A percentile compares a stretch with the other conserved stretches of the same genome.
These are phyloP conservation scores for Asbolus verrucosus DNA, from an alignment of 1,140 invertebrate species.

Conservation along the genomic window DNA sequence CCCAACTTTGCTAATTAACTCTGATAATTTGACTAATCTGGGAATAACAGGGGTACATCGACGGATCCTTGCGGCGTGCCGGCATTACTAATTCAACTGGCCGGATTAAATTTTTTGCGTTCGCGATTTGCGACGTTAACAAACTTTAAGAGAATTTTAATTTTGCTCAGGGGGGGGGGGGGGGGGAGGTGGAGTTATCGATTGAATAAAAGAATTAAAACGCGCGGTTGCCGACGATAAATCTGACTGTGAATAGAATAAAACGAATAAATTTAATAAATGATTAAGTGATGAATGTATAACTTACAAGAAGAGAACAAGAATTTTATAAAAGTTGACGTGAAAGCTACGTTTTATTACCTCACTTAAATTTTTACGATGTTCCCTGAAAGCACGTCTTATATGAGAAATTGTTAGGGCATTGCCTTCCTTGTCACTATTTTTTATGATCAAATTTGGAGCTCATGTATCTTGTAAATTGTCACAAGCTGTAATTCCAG, in stretches of 20 bases:
- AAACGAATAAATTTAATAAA: constrained; percentile 45
- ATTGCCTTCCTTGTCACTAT: constrained; percentile 48
- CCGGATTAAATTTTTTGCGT: no score
- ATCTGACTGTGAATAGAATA: constrained; percentile 26
- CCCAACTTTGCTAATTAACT: constrained; percentile 15
- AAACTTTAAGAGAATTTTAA: not conserved
- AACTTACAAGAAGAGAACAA: constrained; percentile 45
- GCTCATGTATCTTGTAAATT: constrained; percentile 39
- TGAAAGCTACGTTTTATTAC: constrained; percentile 47
- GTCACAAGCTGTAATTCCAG: constrained; percentile 36
- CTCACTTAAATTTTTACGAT: constrained; percentile 49
- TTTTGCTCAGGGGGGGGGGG: not conserved
- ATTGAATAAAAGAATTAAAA: no score
- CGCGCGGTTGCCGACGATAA: constrained; percentile 16
- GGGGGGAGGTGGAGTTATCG: no score
- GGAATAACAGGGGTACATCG: not conserved
- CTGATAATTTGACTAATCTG: constrained; percentile 5
- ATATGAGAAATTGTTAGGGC: constrained; percentile 47
- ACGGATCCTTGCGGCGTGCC: not conserved
- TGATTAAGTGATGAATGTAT: constrained; percentile 45
- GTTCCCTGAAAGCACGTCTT: constrained; percentile 46
- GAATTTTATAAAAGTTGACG: constrained; percentile 48
- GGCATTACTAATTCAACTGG: no score
- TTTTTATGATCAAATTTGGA: constrained; percentile 47
- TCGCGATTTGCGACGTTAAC: no score